phyloP scores from a whole-genome alignment of 2,888 invertebrate genomes.

The Salpingus planirostris region DNA sequence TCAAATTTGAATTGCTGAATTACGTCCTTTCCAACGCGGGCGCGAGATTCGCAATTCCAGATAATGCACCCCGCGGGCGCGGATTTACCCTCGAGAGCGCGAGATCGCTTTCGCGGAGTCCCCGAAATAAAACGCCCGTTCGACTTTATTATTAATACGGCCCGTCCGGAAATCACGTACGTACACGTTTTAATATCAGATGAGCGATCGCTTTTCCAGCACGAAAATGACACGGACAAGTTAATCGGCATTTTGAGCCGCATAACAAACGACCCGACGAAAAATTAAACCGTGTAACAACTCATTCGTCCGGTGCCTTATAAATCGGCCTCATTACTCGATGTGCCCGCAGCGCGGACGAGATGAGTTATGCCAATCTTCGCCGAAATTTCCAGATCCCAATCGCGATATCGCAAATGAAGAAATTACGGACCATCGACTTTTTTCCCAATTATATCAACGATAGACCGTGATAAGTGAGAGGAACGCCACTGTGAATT shows the following conservation, averaged over 20 bases:
- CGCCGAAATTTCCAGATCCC: too few species aligned
- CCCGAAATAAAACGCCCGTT: too few species aligned
- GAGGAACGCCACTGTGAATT: too few species aligned
- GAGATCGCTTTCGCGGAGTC: too few species aligned
- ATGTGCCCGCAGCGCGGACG: constrained; percentile 28
- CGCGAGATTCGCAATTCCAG: constrained; percentile 11
- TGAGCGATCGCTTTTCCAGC: constrained; percentile 28
- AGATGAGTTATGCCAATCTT: constrained; percentile 10
- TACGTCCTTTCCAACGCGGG: constrained; percentile 7
- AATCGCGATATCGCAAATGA: too few species aligned
- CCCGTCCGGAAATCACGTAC: constrained; percentile 4
- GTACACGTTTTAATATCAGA: constrained; percentile 26
- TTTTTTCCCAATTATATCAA: too few species aligned
- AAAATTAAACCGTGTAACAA: constrained; percentile 34
- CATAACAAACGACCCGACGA: constrained; percentile 35
- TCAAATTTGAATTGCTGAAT: constrained; percentile 35
- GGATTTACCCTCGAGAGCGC: too few species aligned
- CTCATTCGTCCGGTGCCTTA: constrained; percentile 32
- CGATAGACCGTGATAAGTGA: too few species aligned
- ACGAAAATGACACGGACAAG: constrained; percentile 29
- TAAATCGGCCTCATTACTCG: constrained; percentile 33
- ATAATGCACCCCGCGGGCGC: too few species aligned
- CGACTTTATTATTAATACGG: constrained; percentile 6
- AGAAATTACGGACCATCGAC: too few species aligned
- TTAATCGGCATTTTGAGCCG: constrained; percentile 30